Base-by-base conservation (phyloP, 2,797 vertebrate species). In the Borostomias antarcticus region DNA sequence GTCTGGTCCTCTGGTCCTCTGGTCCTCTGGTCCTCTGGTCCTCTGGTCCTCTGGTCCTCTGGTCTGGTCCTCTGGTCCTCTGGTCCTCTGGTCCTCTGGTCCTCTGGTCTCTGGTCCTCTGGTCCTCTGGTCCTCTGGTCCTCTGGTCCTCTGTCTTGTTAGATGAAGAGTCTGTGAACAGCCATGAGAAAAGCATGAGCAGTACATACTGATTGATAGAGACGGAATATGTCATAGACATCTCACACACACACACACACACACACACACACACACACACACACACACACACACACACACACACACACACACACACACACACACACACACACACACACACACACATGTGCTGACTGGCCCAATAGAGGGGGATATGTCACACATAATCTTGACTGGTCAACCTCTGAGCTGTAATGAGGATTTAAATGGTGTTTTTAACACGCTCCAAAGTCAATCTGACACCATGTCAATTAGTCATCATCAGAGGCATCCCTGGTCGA, bases 381-480 rank as follows among this genome's bases (percentile, higher is more conserved):
- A 62, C 45, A 67, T 77, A 78, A 75, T 72, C 58, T 35, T 80
- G 66, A 75, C 70, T 70, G 35, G 43, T 45, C 40, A 50, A 54
- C 47, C 58, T 69, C 32, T 60, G 58, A 72, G 77, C 81, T 69
- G 64, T 80, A 73, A 81, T 82, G 68, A 80, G 61, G 62, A 72
- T 69, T 83, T 81, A 74, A 82, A 82, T 77, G 65, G 67, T 69
- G 57, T 78, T 83, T 77, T 78, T 77, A 64, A 71, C 62, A 37
- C 29, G 72, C 63, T 59, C 40, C 50, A 74, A 72, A 74, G 71
- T 66, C 76, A 82, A 72, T 71, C 68, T 72, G 78, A 81, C 83
- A 82, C 64, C 74, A 73, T 82, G 82, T 85, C 74, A 81, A 82
- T 85, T 80, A 82, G 71, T 71, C 69, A 74, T 81, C 75, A 74